Evolutionary conservation across 2,888 invertebrate species (phyloP), one percentile per base, ranked within the genome.

Genomic region (Pasiphila rectangulata): DNA sequence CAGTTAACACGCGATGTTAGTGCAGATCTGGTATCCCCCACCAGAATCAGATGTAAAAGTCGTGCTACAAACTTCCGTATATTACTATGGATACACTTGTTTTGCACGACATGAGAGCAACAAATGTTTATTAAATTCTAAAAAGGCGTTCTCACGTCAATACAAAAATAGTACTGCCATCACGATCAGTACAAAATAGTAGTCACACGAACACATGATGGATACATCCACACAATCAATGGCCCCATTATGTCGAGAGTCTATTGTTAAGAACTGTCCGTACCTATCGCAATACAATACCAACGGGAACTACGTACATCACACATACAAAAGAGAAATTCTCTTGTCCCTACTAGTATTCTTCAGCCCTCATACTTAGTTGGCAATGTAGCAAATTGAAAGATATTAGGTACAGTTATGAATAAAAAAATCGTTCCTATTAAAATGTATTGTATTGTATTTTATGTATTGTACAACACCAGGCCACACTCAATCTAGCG

Each of bases 241-340:
- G 83, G 75, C 77, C 79, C 82, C 83, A 83, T 86, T 87, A 79
- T 77, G 79, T 79, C 75, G 78, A 78, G 75, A 77, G 67, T 64
- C 81, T 77, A 86, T 86, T 86, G 84, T 86, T 76, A 74, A 74
- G 51, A 75, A 82, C 79, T 77, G 78, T 75, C 81, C 81, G 76
- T 76, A 73, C 75, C 76, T 73, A 82, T 83, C 79, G 78, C 80
- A 59, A 61, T 54, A 70, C 72, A 83, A 83, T 80, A 70, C 77
- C 62, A 70, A 71, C 75, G 69, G 70, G 75, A 75, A 78, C 75
- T 65, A 69, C 66, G 64, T 69, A 69, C 59, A 72, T 61, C 69
- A 69, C 59, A 72, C 62, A 63, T 65, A 69, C 63, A 68, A 67
- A 70, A 72, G 70, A 75, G 75, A 74, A 73, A 79, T 70, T 73